A percentile compares a stretch with the other conserved stretches of the same genome.
phyloP scores from a whole-genome alignment of 1,140 invertebrate genomes.

The Ceratitis capitata region DNA sequence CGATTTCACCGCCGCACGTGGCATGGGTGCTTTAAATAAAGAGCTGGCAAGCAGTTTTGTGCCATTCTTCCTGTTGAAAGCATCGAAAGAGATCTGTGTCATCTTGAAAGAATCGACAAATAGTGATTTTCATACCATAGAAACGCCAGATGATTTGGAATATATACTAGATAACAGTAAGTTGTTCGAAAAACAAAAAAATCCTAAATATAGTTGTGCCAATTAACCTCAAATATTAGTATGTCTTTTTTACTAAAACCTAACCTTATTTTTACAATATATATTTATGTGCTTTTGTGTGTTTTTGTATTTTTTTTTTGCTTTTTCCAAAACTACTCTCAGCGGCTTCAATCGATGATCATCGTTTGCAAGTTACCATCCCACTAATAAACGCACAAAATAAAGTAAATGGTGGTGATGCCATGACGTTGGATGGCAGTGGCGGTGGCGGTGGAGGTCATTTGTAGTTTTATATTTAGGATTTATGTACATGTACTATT shows the following conservation, averaged over 20 bases:
- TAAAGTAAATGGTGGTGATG: background rate
- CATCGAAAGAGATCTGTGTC: constrained; percentile 60
- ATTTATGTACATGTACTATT: background rate
- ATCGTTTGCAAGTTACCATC: constrained; percentile 33
- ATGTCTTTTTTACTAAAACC: background rate
- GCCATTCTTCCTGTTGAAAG: constrained; percentile 68
- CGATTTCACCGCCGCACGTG: constrained; percentile 88
- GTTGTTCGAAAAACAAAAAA: background rate
- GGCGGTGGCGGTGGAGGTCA: background rate
- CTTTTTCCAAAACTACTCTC: background rate
- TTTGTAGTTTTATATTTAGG: background rate
- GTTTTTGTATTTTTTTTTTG: background rate
- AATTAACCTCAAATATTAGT: background rate
- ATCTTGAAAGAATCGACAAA: constrained; percentile 60
- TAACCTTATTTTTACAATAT: background rate
- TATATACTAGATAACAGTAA: constrained; percentile 56
- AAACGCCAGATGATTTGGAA: constrained; percentile 58
- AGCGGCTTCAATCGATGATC: constrained; percentile 8
- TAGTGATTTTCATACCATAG: constrained; percentile 58
- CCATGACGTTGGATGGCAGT: background rate
- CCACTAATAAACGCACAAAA: constrained; percentile 2
- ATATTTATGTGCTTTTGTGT: background rate
- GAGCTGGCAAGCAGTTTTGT: constrained; percentile 78
- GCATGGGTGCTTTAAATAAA: constrained; percentile 77
- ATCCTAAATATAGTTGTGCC: background rate